Percentiles rank a stretch among this genome's conserved stretches.
Conservation (phyloP, 2,797 vertebrate species). For the Lates japonicus region DNA sequence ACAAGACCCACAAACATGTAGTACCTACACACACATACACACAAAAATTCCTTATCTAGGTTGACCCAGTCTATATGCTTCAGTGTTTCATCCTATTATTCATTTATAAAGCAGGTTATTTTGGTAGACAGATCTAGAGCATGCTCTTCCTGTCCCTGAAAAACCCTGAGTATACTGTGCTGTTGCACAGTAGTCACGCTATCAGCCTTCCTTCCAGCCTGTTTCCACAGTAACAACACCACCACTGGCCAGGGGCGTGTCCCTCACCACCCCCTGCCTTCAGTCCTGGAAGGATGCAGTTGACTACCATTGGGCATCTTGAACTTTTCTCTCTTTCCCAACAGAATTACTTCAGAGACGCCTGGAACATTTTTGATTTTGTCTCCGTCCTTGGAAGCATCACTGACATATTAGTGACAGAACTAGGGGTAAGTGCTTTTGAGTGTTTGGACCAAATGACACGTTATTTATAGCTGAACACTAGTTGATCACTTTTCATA, state of each 20-base stretch:
- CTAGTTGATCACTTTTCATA: not conserved
- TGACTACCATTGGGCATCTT: conserved; percentile 16
- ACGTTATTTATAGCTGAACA: conserved; percentile 3
- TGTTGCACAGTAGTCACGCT: conserved; percentile 49
- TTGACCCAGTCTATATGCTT: conserved; percentile 45
- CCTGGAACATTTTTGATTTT: conserved; percentile 98
- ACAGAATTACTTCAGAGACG: conserved; percentile 96
- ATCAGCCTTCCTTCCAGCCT: conserved; percentile 35
- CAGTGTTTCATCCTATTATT: conserved; percentile 62
- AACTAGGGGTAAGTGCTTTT: conserved; percentile 90
- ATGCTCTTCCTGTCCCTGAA: conserved; percentile 66
- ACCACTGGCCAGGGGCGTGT: conserved; percentile 17
- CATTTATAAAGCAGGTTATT: conserved; percentile 76
- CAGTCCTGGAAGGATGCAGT: not conserved
- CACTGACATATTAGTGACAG: conserved; percentile 96
- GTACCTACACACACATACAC: not conserved
- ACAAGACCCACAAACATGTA: not conserved
- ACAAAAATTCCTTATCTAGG: conserved; percentile 23
- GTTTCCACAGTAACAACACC: conserved; percentile 62
- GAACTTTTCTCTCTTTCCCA: conserved; percentile 25
- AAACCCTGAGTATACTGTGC: conserved; percentile 39
- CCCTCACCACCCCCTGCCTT: conserved; percentile 5
- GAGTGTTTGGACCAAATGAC: not conserved
- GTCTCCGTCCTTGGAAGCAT: conserved; percentile 96
- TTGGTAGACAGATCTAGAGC: conserved; percentile 74